Evolutionary conservation across 2,797 vertebrate species (phyloP), one percentile per base, ranked within the genome.

Genomic region (Esox lucius): DNA sequence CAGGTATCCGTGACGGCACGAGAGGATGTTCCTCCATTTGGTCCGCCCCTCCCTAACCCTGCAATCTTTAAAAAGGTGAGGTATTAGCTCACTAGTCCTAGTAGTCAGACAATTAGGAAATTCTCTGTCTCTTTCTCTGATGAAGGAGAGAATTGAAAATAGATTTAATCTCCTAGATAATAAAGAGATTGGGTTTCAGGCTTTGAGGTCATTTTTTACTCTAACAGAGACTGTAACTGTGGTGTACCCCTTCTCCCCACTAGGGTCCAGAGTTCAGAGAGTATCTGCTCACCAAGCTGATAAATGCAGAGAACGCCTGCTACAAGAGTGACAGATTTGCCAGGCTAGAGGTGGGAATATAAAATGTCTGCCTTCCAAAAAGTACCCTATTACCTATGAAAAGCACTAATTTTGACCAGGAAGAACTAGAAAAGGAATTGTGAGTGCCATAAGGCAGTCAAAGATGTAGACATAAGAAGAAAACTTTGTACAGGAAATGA

Each of bases 271-370:
- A 95, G 79, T 96, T 96, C 86, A 92, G 95, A 79, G 95, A 95
- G 80, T 96, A 95, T 83, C 87, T 96, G 80, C 91, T 96, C 87
- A 95, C 95, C 0, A 96, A 96, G 86, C 87, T 96, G 80, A 96
- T 96, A 87, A 96, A 96, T 6, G 95, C 95, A 0, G 95, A 96
- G 79, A 92, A 94, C 0, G 95, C 95, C 68, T 96, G 95, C 77
- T 96, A 96, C 87, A 94, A 93, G 68, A 94, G 95, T 0, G 95
- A 95, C 81, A 94, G 95, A 85, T 96, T 96, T 49, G 94, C 95
- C 84, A 95, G 95, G 72, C 91, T 96, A 79, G 95, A 96, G 93
- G 95, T 95, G 83, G 90, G 88, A 42, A 42, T 42, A 42, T 7
- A 9, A 42, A 42, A 42, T 42, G 39, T 42, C 39, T 42, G 39